phyloP scores from a whole-genome alignment of 2,888 invertebrate species.

The Polymixis flavicincta region DNA sequence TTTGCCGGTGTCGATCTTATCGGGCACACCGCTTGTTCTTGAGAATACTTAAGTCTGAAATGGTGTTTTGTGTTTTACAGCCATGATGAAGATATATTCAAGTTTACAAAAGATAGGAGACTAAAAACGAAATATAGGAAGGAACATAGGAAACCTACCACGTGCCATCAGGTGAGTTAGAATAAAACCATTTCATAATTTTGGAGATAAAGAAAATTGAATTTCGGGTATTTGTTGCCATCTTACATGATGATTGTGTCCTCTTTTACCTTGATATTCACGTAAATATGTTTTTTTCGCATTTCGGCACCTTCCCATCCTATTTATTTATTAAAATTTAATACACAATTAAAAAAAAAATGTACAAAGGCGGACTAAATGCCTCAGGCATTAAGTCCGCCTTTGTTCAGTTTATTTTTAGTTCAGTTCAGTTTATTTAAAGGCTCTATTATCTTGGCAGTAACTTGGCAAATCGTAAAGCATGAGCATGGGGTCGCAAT shows the following conservation, averaged over 20 bases:
- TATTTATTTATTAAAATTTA: too few species aligned
- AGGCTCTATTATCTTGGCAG: too few species aligned
- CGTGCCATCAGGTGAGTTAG: constrained; percentile 80
- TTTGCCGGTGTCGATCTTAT: too few species aligned
- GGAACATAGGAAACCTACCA: constrained; percentile 78
- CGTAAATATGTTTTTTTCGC: too few species aligned
- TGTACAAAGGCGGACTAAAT: too few species aligned
- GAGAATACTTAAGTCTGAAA: not conserved
- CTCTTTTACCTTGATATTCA: not conserved
- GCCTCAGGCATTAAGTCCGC: too few species aligned
- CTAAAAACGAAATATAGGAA: constrained; percentile 66
- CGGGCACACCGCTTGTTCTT: not conserved
- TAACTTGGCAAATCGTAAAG: too few species aligned
- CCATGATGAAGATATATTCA: constrained; percentile 39
- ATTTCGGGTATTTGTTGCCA: not conserved
- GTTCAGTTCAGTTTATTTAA: too few species aligned
- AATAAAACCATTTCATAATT: not conserved
- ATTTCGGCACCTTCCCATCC: too few species aligned
- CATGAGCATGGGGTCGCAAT: too few species aligned
- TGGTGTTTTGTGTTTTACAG: not conserved
- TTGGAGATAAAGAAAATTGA: not conserved
- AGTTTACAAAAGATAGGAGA: constrained; percentile 56
- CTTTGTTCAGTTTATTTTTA: too few species aligned
- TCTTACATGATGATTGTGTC: not conserved
- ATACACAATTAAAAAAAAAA: too few species aligned